A percentile compares a stretch with the other conserved stretches of the same genome.
These are phyloP conservation scores for Cancer borealis DNA, from an alignment of 2,888 invertebrate genomes.

Conservation along the genomic window DNA sequence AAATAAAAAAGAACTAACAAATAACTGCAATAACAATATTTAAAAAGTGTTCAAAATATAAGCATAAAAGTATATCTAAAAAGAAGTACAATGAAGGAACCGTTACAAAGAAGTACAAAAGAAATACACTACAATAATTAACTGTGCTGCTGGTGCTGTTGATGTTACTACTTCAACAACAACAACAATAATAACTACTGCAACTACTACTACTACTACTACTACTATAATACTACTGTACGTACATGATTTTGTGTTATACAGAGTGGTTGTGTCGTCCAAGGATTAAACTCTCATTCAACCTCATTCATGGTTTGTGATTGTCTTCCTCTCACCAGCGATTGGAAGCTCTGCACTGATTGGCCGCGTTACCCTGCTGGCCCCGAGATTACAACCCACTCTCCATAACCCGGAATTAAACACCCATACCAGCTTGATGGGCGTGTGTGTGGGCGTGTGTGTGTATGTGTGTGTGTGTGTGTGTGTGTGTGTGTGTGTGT, in stretches of 20 bases:
- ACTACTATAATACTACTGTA: background rate
- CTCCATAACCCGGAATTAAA: slow-evolving; percentile 10
- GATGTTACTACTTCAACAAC: background rate
- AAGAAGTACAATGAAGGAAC: background rate
- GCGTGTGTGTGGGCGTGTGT: background rate
- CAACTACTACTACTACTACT: background rate
- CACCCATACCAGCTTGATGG: background rate
- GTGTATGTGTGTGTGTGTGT: background rate
- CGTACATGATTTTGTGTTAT: background rate
- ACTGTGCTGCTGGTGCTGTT: background rate
- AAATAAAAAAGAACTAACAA: background rate
- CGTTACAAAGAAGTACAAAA: background rate
- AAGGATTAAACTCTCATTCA: background rate
- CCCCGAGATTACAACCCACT: slow-evolving; percentile 3
- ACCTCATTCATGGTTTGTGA: background rate
- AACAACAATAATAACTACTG: background rate
- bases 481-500: background rate
- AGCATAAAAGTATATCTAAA: background rate
- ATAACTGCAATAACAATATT: background rate
- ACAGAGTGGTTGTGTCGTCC: background rate
- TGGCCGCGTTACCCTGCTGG: background rate
- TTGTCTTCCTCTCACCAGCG: background rate
- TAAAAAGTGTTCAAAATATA: background rate
- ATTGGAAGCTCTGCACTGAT: background rate
- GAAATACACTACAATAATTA: background rate